Conservation (phyloP, 2,113 vertebrate species). For the Python bivittatus region DNA sequence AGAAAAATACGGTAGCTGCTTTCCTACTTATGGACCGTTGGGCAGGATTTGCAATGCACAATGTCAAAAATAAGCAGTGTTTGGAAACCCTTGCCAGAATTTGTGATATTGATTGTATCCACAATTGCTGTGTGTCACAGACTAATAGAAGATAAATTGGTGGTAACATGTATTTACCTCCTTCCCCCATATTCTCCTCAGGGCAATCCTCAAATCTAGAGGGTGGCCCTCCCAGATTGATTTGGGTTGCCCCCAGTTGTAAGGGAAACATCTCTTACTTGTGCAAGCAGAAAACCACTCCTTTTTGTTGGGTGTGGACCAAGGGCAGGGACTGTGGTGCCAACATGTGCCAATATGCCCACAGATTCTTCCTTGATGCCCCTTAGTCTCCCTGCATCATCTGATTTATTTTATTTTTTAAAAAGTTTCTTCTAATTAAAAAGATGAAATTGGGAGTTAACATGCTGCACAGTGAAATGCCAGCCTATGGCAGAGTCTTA, state of each 20-base stretch:
- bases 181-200: too few species aligned
- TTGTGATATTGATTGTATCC: too few species aligned
- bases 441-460: not conserved
- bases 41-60: too few species aligned
- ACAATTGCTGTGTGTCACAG: too few species aligned
- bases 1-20: too few species aligned
- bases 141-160: too few species aligned
- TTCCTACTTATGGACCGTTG: too few species aligned
- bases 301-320: not conserved
- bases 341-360: not conserved
- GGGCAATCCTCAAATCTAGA: too few species aligned
- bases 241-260: not conserved
- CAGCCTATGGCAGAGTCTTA: not conserved
- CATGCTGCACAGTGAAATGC: not conserved
- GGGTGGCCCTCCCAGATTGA: not conserved
- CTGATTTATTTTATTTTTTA: not conserved
- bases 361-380: not conserved
- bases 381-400: not conserved
- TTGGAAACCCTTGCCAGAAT: too few species aligned
- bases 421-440: not conserved
- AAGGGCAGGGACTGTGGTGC: not conserved
- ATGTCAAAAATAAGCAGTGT: too few species aligned
- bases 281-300: not conserved
- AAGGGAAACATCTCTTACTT: not conserved
- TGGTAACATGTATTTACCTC: too few species aligned